A percentile compares a stretch with the other conserved stretches of the same genome.
Conservation (phyloP, 2,797 vertebrate species). For the Rhynchonycteris naso region DNA sequence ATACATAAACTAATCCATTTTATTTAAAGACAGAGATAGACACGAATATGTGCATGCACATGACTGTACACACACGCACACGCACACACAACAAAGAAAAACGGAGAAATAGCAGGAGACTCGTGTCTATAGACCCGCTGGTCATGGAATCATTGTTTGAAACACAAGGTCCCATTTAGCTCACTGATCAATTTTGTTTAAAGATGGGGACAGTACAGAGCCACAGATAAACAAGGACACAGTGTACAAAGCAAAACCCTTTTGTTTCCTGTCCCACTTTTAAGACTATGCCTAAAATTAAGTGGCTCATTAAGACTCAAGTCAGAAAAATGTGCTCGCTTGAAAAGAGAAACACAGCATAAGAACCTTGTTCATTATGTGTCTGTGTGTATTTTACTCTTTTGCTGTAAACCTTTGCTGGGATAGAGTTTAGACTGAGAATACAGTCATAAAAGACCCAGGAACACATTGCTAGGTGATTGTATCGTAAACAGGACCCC, state of each 20-base stretch:
- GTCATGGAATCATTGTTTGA: constrained; percentile 72
- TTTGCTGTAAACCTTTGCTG: constrained; percentile 79
- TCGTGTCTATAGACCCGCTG: constrained; percentile 47
- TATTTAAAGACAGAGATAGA: background rate
- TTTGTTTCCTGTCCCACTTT: constrained; percentile 74
- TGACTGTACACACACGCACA: background rate
- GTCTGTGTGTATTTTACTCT: constrained; percentile 63
- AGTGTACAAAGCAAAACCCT: constrained; percentile 74
- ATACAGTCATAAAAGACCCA: constrained; percentile 82
- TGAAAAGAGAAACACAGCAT: constrained; percentile 66
- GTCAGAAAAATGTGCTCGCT: constrained; percentile 73
- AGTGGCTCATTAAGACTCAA: constrained; percentile 73
- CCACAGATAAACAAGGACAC: constrained; percentile 77
- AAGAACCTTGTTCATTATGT: constrained; percentile 71
- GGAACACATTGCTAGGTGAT: constrained; percentile 79
- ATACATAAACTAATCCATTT: background rate
- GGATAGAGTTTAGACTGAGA: constrained; percentile 76
- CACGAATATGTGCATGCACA: too few species aligned
- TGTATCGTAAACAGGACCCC: constrained; percentile 82
- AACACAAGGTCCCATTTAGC: constrained; percentile 75
- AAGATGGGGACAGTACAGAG: constrained; percentile 68
- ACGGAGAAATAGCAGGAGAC: constrained; percentile 15
- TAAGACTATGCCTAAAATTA: constrained; percentile 72
- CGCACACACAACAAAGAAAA: background rate
- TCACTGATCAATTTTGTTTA: constrained; percentile 78